Evolutionary conservation across 2,113 vertebrate genomes (phyloP), one percentile per base, ranked within the genome.

Genomic region (Potamarius usumacintae): DNA sequence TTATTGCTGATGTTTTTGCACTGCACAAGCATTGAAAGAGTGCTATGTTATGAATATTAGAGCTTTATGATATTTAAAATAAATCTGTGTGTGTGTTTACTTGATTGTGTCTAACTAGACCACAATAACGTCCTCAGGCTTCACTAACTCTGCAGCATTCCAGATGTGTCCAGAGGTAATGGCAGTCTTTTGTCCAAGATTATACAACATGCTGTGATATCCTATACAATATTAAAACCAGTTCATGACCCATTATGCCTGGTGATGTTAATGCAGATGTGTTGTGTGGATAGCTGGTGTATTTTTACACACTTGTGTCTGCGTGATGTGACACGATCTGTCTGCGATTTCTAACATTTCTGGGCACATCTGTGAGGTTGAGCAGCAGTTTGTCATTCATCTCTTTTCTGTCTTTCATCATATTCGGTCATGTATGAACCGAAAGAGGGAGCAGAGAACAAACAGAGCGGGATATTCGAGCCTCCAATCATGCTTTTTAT

Each of bases 391-490:
- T 42, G 65, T 69, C 58, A 77, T 84, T 60, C 52, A 34, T 34
- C 81, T 25, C 20, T n/a, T 22, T 10, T 55, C 18, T 20, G 53
- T 55, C 25, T 25, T 52, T 79, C 74, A 5, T 25, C 53, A 55
- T 58, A 87, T 34, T 86, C 65, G 53, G 65, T 78, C 88, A 55
- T 80, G 30, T 27, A 65, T 65, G 50, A 85, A 85, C 85, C 65
- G 80, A 85, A 81, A 74, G 34, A 76, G 55, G 82, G 30, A 74
- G 17, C 25, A 48, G 27, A 87, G 86, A 89, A 90, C 91, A 91
- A 89, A 91, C 62, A 83, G 62, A 83, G 25, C 90, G 82, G 93
- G 92, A 91, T 88, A 50, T 91, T 80, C 82, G 81, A 67, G 67
- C 87, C 82, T 77, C 67, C 83, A 72, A n/a, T 91, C 89, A 87